Base-by-base conservation (phyloP, 2,888 invertebrate species). In the Apoda limacodes region DNA sequence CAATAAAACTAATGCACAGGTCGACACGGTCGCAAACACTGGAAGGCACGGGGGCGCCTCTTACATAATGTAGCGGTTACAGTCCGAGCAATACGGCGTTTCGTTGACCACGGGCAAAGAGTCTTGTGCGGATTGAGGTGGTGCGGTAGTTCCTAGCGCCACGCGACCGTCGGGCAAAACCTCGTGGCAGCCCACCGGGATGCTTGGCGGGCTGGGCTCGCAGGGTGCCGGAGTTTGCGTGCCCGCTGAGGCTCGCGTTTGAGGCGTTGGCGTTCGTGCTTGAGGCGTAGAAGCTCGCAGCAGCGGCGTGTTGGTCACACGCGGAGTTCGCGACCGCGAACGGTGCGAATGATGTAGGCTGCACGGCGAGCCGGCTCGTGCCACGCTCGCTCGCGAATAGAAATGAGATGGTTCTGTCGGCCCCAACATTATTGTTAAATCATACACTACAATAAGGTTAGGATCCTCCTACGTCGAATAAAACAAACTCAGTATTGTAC, bases 51-150 rank as follows among this genome's bases (percentile, higher is more conserved):
- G 40, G 53, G 59, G 52, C 62, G 71, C 74, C 82, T 88, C 89
- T 90, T 88, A 94, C 94, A 90, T 89, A 72, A 94, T 92, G 62
- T 89, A 85, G 71, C 89, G 86, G 78, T 90, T 91, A 83, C 95
- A 95, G 60, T 90, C 90, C 60, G 87, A 86, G 84, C 95, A 95
- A 69, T 83, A 80, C 37, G 86, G 86, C 48, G 83, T 78, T 59
- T 83, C 76, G 76, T 75, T 70, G 70, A 83, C 76, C 53, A 81
- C 68, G 44, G 71, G 70, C 52, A 62, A 65, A 39, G 59, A 48
- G 42, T 57, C 65, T 42, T 56, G 48, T 36, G 51, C 51, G 35
- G 55, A 56, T 47, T 42, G 48, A 17, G 54, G 48, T 23, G 60
- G 60, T 9, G 60, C 55, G 29, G 64, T 60, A 39, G 68, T 64